Conservation (phyloP, 2,888 invertebrate species). For the Ichneumoninae sp. region DNA sequence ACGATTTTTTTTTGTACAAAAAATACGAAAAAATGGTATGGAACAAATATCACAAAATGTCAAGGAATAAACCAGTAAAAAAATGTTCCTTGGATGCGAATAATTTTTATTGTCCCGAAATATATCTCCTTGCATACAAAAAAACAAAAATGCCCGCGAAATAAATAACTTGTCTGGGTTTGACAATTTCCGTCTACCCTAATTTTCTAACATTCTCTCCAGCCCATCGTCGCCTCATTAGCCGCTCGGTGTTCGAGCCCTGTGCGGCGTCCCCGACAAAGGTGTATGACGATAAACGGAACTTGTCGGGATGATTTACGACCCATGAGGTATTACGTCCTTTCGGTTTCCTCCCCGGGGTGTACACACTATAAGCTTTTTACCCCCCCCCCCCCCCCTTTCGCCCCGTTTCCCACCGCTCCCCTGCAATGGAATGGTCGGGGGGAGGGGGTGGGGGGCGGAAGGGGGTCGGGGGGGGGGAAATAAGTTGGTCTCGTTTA, state of each 20-base stretch:
- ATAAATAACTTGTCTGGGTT: neutral
- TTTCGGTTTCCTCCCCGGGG: constrained; percentile 28
- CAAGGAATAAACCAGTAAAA: no score
- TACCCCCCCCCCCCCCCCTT: neutral
- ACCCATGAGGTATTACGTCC: constrained; percentile 36
- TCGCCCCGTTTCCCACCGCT: constrained; percentile 2
- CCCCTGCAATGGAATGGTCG: constrained; percentile 9
- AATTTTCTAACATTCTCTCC: neutral
- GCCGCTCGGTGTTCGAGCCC: constrained; percentile 23
- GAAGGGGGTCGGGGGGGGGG: neutral
- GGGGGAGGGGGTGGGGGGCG: neutral
- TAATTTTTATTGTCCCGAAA: no score
- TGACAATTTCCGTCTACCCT: neutral
- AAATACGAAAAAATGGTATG: no score
- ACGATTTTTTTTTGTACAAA: no score
- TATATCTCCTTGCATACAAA: no score
- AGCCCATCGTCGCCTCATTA: constrained; percentile 28
- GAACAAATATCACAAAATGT: no score
- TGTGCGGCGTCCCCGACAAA: constrained; percentile 26
- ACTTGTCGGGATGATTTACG: constrained; percentile 51
- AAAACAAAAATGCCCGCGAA: no score
- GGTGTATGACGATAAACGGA: constrained; percentile 44
- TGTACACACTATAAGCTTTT: constrained; percentile 5
- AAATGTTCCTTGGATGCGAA: no score
- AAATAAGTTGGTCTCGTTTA: constrained; percentile 22